Evolutionary conservation across 2,888 invertebrate genomes (phyloP).

Genomic region (Perdita meconis): DNA sequence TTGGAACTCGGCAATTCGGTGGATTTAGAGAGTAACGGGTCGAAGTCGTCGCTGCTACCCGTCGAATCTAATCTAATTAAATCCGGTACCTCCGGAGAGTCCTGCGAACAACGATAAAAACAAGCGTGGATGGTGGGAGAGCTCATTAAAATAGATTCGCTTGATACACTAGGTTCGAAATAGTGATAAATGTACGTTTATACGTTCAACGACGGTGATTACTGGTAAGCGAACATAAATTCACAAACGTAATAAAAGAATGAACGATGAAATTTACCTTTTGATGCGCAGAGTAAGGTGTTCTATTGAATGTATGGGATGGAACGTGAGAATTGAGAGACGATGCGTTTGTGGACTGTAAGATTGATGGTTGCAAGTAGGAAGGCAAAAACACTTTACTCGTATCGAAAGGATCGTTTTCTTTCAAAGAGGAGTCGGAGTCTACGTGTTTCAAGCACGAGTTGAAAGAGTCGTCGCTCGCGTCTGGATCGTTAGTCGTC

Average conservation of each 20-base stretch:
- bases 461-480: constrained; percentile 57
- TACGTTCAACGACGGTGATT: constrained; percentile 23
- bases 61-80: constrained; percentile 89
- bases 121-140: neutral
- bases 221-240: constrained; percentile 19
- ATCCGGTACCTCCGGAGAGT: constrained; percentile 84
- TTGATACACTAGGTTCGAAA: neutral
- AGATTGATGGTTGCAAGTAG: constrained; percentile 71
- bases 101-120: constrained; percentile 54
- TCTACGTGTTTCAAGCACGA: constrained; percentile 47
- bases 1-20: constrained; percentile 81
- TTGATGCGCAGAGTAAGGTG: constrained; percentile 77
- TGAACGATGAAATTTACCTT: constrained; percentile 79
- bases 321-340: constrained; percentile 70
- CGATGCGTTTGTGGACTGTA: constrained; percentile 66
- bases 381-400: constrained; percentile 76
- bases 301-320: constrained; percentile 76
- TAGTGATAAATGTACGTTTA: neutral
- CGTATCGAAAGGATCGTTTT: constrained; percentile 79
- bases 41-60: constrained; percentile 89
- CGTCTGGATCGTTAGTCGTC: constrained; percentile 20
- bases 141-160: neutral
- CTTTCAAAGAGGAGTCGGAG: constrained; percentile 46
- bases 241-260: constrained; percentile 56
- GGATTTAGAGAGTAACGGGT: constrained; percentile 87